A percentile compares a stretch with the other conserved stretches of the same genome.
Evolutionary conservation across 2,113 vertebrate species (phyloP).

Genomic region (Cervus canadensis): DNA sequence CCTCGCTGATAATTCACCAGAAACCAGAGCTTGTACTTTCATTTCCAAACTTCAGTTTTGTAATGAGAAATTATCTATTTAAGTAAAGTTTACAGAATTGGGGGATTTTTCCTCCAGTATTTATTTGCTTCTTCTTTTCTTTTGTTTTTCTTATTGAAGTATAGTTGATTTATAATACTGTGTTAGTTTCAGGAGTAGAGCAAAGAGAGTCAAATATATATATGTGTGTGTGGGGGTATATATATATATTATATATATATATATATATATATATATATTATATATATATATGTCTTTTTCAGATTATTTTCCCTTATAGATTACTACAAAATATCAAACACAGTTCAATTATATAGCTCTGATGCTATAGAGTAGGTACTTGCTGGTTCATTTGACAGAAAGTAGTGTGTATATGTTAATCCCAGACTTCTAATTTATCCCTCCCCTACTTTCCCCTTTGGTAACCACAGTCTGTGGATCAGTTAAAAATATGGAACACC

Average conservation of each 20-base stretch:
- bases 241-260: not conserved
- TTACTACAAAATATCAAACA: not conserved
- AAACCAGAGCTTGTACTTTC: not conserved
- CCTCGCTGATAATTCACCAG: not conserved
- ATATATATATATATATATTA: not conserved
- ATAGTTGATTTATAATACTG: not conserved
- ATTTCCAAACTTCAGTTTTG: not conserved
- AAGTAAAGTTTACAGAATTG: not conserved
- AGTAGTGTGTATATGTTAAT: not conserved
- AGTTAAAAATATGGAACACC: not conserved
- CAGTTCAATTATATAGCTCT: not conserved
- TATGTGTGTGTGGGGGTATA: rapidly evolving
- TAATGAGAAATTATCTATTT: not conserved
- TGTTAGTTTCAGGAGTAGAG: not conserved
- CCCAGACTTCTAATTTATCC: not conserved
- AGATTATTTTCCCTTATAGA: not conserved
- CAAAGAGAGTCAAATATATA: not conserved
- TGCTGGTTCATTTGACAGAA: not conserved
- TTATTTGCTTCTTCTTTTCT: not conserved
- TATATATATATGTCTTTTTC: not conserved
- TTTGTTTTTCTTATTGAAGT: not conserved
- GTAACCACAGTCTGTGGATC: not conserved
- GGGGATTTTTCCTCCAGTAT: not conserved
- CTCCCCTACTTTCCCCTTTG: not conserved
- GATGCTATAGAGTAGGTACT: not conserved